Base-by-base conservation (phyloP, 2,113 vertebrate genomes). In the Percopsis transmontana region DNA sequence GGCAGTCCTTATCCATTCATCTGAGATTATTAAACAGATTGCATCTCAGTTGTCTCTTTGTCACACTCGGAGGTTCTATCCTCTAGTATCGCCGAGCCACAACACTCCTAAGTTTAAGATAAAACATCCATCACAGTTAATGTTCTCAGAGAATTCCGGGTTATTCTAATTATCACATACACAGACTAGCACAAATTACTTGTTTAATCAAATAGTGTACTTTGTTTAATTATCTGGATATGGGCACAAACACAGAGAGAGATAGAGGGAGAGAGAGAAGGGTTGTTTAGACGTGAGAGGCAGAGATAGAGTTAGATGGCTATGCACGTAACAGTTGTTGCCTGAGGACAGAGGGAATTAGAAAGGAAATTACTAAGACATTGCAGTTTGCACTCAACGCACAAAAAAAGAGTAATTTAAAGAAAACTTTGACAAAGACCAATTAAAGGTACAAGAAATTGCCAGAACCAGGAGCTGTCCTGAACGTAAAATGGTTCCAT, bases 211-310 rank as follows among this genome's bases (percentile, higher is more conserved):
- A 89, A 84, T 86, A 38, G 76, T 84, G 82, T 87, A 76, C 86
- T 89, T 89, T 84, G 83, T 89, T 89, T 88, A 91, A 91, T 91
- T 89, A 89, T 82, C 80, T 88, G 85, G 79, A 76, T 87, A 81
- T 87, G 80, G 80, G 84, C 81, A 68, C 41, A 60, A 74, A 79
- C 65, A 74, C 78, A 67, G 63, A 76, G 69, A 73, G 59, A 39
- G 62, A 65, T 57, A 55, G 55, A 33, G 50, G 20, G 74, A 66
- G 58, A 67, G 62, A 61, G 70, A 23, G 55, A 64, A 56, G 18
- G 5, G 38, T 40, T 58, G 55, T 58, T 42, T 42, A 40, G 41
- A 42, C 19, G 10, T 58, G 33, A 10, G 50, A 14, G 40, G 18
- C 11, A 66, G 58, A 61, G 61, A 64, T 23, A n/a, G 45, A 70